Evolutionary conservation across 2,888 invertebrate genomes (phyloP).

Genomic region (Ophonus ardosiacus): DNA sequence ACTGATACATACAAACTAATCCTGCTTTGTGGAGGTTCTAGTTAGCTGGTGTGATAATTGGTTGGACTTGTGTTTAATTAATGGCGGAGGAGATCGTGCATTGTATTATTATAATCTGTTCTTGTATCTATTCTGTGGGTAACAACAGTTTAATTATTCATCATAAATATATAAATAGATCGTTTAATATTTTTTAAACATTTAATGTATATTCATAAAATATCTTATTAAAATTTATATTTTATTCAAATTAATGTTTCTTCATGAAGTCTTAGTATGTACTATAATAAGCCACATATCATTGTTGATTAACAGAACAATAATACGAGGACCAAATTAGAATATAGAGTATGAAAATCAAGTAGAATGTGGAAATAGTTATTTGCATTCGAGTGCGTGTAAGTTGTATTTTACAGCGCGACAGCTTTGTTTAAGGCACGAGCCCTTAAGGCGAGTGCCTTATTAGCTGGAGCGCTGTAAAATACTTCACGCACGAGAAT

Average conservation of each 20-base stretch:
- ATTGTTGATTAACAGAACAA: no score
- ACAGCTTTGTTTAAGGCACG: no score
- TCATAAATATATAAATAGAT: not conserved
- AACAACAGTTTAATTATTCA: not conserved
- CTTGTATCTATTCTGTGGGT: not conserved
- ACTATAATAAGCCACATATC: no score
- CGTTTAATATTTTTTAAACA: not conserved
- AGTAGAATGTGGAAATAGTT: no score
- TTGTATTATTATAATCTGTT: not conserved
- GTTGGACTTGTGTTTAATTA: not conserved
- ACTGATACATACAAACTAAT: constrained; percentile 20
- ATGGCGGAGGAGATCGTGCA: not conserved
- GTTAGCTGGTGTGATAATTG: not conserved
- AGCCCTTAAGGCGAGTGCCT: no score
- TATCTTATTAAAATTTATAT: not conserved
- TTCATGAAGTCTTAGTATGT: not conserved
- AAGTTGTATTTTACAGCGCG: no score
- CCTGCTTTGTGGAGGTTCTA: not conserved
- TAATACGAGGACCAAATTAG: no score
- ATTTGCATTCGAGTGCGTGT: no score
- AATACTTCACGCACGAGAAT: no score
- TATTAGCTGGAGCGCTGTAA: no score
- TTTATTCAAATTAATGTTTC: not conserved
- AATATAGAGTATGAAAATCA: no score
- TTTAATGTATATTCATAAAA: not conserved